phyloP scores from a whole-genome alignment of 2,113 vertebrate genomes.

The Oreochromis niloticus region DNA sequence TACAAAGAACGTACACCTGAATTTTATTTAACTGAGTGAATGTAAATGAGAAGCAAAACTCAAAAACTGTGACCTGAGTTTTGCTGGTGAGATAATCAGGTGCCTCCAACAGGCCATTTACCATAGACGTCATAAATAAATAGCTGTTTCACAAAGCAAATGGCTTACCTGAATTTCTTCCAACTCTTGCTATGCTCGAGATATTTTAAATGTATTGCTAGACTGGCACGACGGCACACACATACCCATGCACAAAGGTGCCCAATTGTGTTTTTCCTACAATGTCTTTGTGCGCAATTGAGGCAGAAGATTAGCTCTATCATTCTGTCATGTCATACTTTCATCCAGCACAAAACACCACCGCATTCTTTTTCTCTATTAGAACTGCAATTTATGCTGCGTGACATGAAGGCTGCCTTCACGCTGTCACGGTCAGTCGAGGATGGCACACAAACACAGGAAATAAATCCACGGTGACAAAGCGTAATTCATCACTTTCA shows the following conservation, averaged over 20 bases:
- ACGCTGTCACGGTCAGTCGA: conserved; percentile 29
- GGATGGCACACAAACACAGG: conserved; percentile 41
- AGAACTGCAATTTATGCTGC: conserved; percentile 4
- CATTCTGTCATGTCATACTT: conserved; percentile 21
- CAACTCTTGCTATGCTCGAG: background rate
- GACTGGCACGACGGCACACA: background rate
- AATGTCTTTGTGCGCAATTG: background rate
- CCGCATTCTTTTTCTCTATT: background rate
- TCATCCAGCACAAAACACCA: conserved; percentile 5
- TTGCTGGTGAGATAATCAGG: background rate
- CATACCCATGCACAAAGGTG: background rate
- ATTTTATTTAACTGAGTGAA: background rate
- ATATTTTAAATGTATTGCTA: background rate
- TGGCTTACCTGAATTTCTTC: background rate
- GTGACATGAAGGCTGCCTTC: conserved; percentile 40
- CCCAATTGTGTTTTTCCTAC: background rate
- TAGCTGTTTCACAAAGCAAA: background rate
- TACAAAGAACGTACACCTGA: background rate
- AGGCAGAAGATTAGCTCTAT: background rate
- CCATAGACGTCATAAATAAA: background rate
- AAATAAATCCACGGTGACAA: conserved; percentile 48
- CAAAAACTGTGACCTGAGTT: background rate
- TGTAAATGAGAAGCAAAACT: background rate
- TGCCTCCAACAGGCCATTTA: background rate
- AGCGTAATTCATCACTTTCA: conserved; percentile 30